Percentiles rank a stretch among this genome's conserved stretches.
phyloP scores from a whole-genome alignment of 2,113 vertebrate species.

The Holacanthus passer region DNA sequence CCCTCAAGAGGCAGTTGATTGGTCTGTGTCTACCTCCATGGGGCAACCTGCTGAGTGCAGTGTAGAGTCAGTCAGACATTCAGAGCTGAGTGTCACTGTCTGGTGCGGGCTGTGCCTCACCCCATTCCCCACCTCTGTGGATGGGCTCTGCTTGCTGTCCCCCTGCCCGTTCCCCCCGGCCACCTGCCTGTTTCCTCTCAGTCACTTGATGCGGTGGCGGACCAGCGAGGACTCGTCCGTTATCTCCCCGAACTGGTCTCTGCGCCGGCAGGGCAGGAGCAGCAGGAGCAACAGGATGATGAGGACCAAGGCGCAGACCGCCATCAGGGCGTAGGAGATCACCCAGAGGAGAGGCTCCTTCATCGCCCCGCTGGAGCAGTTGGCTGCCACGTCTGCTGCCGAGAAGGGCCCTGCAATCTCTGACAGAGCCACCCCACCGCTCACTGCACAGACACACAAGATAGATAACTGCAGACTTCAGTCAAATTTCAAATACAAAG shows the following conservation, averaged over 20 bases:
- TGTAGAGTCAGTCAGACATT: constrained; percentile 39
- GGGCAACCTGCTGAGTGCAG: constrained; percentile 41
- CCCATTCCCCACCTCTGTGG: constrained; percentile 33
- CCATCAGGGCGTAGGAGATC: constrained; percentile 92
- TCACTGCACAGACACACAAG: constrained; percentile 79
- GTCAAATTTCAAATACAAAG: neutral
- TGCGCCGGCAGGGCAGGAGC: constrained; percentile 83
- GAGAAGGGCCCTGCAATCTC: constrained; percentile 95
- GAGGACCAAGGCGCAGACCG: constrained; percentile 89
- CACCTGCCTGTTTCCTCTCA: constrained; percentile 48
- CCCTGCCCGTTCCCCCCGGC: constrained; percentile 6
- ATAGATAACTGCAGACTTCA: neutral
- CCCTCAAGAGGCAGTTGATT: constrained; percentile 50
- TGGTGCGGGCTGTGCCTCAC: constrained; percentile 8
- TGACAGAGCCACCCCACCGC: constrained; percentile 83
- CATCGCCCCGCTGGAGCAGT: constrained; percentile 84
- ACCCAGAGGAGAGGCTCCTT: constrained; percentile 91
- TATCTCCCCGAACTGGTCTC: constrained; percentile 83
- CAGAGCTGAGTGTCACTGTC: constrained; percentile 16
- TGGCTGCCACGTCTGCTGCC: constrained; percentile 86
- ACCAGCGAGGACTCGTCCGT: constrained; percentile 96
- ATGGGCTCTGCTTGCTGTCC: constrained; percentile 1
- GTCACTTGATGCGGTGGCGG: constrained; percentile 95
- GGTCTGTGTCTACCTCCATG: constrained; percentile 32
- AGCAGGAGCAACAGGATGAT: constrained; percentile 88